Conservation (phyloP, 2,113 vertebrate species). For the Antechinus stuartii region DNA sequence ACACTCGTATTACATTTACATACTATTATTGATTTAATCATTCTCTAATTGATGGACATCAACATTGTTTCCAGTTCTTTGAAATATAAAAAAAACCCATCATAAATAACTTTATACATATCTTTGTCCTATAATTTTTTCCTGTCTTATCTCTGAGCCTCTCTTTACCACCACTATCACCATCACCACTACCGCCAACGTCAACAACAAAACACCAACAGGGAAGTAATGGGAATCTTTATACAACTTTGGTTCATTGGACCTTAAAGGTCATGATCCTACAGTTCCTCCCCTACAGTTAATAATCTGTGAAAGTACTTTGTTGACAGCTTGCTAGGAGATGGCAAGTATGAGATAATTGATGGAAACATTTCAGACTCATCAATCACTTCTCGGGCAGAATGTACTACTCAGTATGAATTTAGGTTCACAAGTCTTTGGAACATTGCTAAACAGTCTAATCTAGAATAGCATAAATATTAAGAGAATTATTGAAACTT, state of each 20-base stretch:
- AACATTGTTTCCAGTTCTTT: not conserved
- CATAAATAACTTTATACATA: not conserved
- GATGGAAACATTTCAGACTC: not conserved
- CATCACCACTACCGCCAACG: not conserved
- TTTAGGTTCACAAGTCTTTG: not conserved
- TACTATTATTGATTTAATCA: not conserved
- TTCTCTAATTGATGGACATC: not conserved
- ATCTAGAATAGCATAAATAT: not conserved
- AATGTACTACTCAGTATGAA: not conserved
- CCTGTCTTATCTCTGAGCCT: not conserved
- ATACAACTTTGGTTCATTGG: not conserved
- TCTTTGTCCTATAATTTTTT: not conserved
- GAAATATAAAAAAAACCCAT: no score
- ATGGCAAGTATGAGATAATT: not conserved
- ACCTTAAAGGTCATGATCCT: slow-evolving; percentile 1
- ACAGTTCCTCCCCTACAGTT: not conserved
- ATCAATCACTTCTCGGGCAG: not conserved
- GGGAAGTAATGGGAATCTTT: not conserved
- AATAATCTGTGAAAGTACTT: not conserved
- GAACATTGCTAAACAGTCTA: not conserved
- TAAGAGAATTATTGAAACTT: not conserved
- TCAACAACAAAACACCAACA: not conserved
- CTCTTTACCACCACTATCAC: no score
- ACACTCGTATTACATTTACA: not conserved
- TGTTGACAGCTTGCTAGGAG: not conserved